Conservation (phyloP, 1,140 invertebrate genomes). For the Bathynomus jamesi region DNA sequence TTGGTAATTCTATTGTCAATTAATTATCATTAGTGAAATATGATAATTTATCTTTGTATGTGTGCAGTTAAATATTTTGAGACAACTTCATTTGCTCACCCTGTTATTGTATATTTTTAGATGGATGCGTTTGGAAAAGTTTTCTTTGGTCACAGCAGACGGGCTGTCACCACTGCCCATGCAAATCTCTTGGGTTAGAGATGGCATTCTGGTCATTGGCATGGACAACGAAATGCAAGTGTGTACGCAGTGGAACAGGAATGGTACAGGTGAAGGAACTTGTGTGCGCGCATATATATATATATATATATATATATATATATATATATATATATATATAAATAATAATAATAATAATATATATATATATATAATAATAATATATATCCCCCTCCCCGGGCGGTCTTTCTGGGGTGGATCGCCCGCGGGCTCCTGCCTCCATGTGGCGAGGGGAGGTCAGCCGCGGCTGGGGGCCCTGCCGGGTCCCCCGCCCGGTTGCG, state of each 20-base stretch:
- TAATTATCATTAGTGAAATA: too few species aligned
- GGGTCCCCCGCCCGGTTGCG: too few species aligned
- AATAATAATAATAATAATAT: neutral
- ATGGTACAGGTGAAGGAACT: neutral
- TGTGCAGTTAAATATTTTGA: too few species aligned
- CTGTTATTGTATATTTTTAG: conserved; percentile 46
- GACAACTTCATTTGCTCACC: too few species aligned
- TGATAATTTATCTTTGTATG: too few species aligned
- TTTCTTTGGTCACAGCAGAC: conserved; percentile 87
- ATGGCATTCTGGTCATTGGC: conserved; percentile 93
- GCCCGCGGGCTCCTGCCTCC: too few species aligned
- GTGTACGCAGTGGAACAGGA: conserved; percentile 81
- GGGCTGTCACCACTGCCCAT: conserved; percentile 92
- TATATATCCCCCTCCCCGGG: too few species aligned
- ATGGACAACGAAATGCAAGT: conserved; percentile 99
- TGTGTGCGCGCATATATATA: neutral
- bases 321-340: conserved; percentile 1
- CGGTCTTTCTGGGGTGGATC: too few species aligned
- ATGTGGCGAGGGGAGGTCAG: too few species aligned
- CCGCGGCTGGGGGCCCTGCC: too few species aligned
- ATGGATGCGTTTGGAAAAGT: conserved; percentile 91
- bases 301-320: conserved; percentile 8
- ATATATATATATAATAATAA: neutral
- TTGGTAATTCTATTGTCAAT: too few species aligned
- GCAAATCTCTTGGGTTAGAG: conserved; percentile 96